A percentile compares a stretch with the other conserved stretches of the same genome.
phyloP scores from a whole-genome alignment of 2,113 vertebrate genomes.

The Onychorhynchus coronatus region DNA sequence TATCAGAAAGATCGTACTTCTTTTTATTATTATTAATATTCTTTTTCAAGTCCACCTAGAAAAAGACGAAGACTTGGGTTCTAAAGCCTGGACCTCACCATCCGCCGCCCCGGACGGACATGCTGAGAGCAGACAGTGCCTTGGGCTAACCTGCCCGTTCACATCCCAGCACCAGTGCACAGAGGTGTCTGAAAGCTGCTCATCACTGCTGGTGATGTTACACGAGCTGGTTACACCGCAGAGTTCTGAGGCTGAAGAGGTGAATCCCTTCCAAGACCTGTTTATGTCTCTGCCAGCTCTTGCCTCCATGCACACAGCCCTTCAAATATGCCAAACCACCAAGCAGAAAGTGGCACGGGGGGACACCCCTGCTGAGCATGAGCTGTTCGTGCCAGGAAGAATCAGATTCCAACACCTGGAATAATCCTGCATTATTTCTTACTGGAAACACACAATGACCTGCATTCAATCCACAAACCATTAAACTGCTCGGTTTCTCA shows the following conservation, averaged over 20 bases:
- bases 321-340: background rate
- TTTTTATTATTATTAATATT: background rate
- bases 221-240: background rate
- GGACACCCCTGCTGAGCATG: accelerated
- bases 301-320: background rate
- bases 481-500: background rate
- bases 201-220: accelerated
- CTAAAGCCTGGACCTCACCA: background rate
- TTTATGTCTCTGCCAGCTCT: background rate
- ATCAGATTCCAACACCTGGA: background rate
- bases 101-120: accelerated
- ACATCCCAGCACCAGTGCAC: background rate
- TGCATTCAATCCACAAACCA: background rate
- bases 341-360: background rate
- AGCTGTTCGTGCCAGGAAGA: accelerated
- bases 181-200: background rate
- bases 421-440: background rate
- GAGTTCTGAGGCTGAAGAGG: background rate
- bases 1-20: background rate
- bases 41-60: background rate
- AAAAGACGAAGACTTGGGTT: background rate
- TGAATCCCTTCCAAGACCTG: background rate
- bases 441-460: background rate
- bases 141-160: background rate
- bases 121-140: background rate